Base-by-base conservation (phyloP, 2,797 vertebrate species). In the Gila robusta region DNA sequence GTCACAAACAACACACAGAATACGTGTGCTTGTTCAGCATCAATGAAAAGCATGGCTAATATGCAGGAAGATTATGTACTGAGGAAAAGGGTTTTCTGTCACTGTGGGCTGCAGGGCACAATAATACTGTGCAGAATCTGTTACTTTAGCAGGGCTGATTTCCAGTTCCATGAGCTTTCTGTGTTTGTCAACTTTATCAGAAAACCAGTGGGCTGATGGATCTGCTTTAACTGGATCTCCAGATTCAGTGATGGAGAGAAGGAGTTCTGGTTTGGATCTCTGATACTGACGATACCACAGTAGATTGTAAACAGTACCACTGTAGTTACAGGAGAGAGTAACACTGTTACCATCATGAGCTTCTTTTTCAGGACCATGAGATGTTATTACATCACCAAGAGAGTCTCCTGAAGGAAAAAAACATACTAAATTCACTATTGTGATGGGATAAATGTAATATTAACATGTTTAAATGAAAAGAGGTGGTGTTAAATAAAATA, bases 111-210 rank as follows among this genome's bases (percentile, higher is more conserved):
- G 0, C 77, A 89, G 54, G 35, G 84, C 87, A 79, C 89, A 88
- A 73, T 86, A 87, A 67, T 86, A 87, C 6, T 76, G 19, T 26
- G 78, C 86, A 79, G 84, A 84, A 81, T 89, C 85, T 86, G 74
- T 67, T 47, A 85, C 71, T 64, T 41, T 76, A 87, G 54, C 83
- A 59, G 81, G 70, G n/a, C 70, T 52, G 85, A 86, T 87, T 62
- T 77, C 28, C 80, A 90, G 83, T 71, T 85, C 4, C 62, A 88
- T 16, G n/a, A 4, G 4, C 2, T 6, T 80, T 10, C 17, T 83
- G 12, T 28, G 35, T 84, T 76, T 79, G 16, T 71, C 47, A 17
- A 28, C 44, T 44, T 66, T 70, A 44, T 78, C 59, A 26, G 77
- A 76, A 26, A 81, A 37, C 79, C 79, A 66, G 64, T 74, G 35